Evolutionary conservation across 2,888 invertebrate species (phyloP).

Genomic region (Antheraea yamamai): DNA sequence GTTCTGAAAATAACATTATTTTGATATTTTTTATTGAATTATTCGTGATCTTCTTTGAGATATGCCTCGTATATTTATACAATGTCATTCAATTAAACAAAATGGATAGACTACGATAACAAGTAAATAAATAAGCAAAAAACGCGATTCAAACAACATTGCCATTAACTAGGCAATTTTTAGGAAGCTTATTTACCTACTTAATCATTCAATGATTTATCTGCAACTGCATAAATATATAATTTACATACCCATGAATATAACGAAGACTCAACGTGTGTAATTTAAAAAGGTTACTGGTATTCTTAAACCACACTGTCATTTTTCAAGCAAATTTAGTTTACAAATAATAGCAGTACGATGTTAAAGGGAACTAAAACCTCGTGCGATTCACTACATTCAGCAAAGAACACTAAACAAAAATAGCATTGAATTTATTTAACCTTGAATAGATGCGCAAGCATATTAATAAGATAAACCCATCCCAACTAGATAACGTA

Average conservation of each 20-base stretch:
- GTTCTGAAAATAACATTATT: constrained; percentile 19
- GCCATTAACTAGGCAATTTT: too few relatives aligned
- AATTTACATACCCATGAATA: constrained; percentile 6
- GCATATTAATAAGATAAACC: background rate
- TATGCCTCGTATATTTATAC: too few relatives aligned
- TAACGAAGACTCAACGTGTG: background rate
- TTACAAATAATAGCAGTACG: background rate
- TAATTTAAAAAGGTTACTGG: background rate
- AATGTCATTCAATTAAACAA: too few relatives aligned
- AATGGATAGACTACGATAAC: too few relatives aligned
- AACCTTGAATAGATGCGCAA: constrained; percentile 34
- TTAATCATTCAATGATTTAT: too few relatives aligned
- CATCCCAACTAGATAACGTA: background rate
- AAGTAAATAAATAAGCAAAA: too few relatives aligned
- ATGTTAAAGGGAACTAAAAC: background rate
- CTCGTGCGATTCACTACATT: background rate
- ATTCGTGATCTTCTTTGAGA: too few relatives aligned
- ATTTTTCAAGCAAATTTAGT: background rate
- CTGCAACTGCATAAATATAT: background rate
- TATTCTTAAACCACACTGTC: background rate
- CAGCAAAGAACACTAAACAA: constrained; percentile 17
- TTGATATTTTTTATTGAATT: background rate
- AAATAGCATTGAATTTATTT: constrained; percentile 34
- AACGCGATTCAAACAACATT: too few relatives aligned
- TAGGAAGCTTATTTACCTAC: too few relatives aligned